These are phyloP conservation scores for Heliconius ismenius DNA, from an alignment of 2,888 invertebrate genomes.

Conservation along the genomic window DNA sequence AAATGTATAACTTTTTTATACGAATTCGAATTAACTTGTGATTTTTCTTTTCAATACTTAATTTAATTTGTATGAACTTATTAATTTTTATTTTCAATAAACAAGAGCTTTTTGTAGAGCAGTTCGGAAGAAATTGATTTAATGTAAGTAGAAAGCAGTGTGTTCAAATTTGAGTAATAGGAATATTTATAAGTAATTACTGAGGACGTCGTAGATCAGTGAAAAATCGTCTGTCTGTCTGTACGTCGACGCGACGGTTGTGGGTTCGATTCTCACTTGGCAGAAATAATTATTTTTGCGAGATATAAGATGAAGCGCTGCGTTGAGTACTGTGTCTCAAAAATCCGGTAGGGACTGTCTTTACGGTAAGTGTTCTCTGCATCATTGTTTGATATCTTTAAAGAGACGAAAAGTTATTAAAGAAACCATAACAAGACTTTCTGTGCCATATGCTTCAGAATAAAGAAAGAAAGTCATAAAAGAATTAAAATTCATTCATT, in stretches of 20 bases:
- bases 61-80: not conserved
- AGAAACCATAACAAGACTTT: not conserved
- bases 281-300: not conserved
- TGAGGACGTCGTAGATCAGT: not conserved
- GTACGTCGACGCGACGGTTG: not conserved
- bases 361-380: too few relatives aligned
- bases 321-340: not conserved
- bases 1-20: constrained; percentile 11
- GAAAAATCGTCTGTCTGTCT: not conserved
- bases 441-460: not conserved
- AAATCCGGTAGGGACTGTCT: not conserved
- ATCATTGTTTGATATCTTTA: not conserved
- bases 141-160: not conserved
- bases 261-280: not conserved
- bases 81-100: not conserved
- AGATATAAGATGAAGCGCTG: not conserved
- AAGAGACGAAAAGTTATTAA: not conserved
- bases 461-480: constrained; percentile 1
- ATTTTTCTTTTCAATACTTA: not conserved
- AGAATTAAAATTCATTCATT: not conserved
- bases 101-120: not conserved
- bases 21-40: not conserved
- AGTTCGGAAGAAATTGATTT: not conserved
- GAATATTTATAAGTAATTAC: too few relatives aligned
- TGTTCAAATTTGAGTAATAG: not conserved